phyloP scores from a whole-genome alignment of 2,888 invertebrate species.

The Thera britannica region DNA sequence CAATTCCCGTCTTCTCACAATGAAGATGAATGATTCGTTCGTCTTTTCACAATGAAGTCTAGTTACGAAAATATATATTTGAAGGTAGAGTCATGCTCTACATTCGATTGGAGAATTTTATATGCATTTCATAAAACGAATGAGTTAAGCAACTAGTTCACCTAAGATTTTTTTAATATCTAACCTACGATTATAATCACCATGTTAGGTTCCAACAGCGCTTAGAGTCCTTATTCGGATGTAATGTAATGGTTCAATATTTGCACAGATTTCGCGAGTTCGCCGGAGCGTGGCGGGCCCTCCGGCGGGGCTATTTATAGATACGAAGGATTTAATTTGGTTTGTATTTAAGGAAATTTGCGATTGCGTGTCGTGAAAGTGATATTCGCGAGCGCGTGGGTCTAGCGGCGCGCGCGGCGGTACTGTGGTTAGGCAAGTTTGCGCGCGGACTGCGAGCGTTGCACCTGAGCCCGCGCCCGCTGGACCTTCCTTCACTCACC shows the following conservation, averaged over 20 bases:
- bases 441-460: constrained; percentile 60
- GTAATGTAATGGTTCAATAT: constrained; percentile 56
- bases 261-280: constrained; percentile 60
- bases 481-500: constrained; percentile 45
- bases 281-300: constrained; percentile 44
- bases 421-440: constrained; percentile 57
- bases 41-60: background rate
- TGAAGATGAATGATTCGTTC: no score
- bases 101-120: background rate
- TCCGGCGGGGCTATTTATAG: constrained; percentile 64
- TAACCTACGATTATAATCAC: constrained; percentile 53
- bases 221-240: constrained; percentile 56
- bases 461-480: constrained; percentile 72
- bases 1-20: no score
- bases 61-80: background rate
- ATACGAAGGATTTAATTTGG: constrained; percentile 60
- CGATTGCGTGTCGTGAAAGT: constrained; percentile 63
- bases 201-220: constrained; percentile 49
- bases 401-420: constrained; percentile 74
- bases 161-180: constrained; percentile 15
- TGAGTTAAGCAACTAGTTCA: background rate
- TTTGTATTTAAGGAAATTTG: constrained; percentile 51
- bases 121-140: background rate
- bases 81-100: constrained; percentile 1
- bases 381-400: constrained; percentile 77